Evolutionary conservation across 2,113 vertebrate species (phyloP).

Genomic region (Thalassoma bifasciatum): DNA sequence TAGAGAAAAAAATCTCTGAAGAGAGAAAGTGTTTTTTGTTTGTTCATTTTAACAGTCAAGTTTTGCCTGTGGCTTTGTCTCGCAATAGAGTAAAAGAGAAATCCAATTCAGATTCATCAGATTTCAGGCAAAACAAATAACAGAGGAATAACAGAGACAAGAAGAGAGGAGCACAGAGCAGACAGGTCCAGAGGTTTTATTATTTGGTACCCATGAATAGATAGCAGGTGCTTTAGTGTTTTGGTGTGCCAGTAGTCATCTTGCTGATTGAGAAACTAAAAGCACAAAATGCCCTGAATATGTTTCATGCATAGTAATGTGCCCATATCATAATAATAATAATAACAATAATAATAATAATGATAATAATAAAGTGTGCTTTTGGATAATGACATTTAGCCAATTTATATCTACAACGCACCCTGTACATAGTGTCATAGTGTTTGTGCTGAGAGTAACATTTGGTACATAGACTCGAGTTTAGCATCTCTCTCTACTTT

Average conservation of each 20-base stretch:
- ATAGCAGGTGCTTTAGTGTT: conserved; percentile 75
- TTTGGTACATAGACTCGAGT: conserved; percentile 68
- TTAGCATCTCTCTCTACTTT: conserved; percentile 71
- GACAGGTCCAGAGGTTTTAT: conserved; percentile 76
- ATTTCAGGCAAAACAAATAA: not conserved
- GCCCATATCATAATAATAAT: conserved; percentile 74
- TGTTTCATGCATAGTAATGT: conserved; percentile 86
- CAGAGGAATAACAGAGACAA: not conserved
- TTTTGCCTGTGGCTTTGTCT: not conserved
- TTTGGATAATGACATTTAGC: conserved; percentile 67
- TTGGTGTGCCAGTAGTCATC: conserved; percentile 73
- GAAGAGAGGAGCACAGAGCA: conserved; percentile 15
- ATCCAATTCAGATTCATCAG: too few relatives aligned
- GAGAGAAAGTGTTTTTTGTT: not conserved
- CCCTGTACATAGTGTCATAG: conserved; percentile 61
- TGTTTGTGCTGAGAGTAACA: conserved; percentile 74
- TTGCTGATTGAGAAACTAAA: conserved; percentile 77
- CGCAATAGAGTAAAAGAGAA: too few relatives aligned
- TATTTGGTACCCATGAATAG: conserved; percentile 79
- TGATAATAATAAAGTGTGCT: conserved; percentile 77
- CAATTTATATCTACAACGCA: conserved; percentile 70
- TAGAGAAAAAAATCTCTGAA: too few relatives aligned
- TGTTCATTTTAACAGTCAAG: not conserved
- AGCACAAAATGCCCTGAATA: conserved; percentile 81
- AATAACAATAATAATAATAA: conserved; percentile 66